Conservation (phyloP, 64 coral and sea anemone species). For the Montipora efflorescens region DNA sequence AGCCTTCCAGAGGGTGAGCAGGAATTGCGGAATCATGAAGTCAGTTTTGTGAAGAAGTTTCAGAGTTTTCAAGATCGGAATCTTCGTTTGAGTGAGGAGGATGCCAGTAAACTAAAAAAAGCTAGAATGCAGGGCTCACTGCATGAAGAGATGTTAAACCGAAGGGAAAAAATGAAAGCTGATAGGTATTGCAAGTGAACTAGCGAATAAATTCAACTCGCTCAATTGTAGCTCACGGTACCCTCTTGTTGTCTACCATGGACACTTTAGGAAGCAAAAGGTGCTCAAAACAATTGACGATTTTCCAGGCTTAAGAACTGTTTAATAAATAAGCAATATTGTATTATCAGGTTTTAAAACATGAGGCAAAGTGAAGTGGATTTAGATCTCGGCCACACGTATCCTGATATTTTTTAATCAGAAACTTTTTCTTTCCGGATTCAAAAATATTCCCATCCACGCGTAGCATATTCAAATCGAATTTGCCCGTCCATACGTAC, state of each 20-base stretch:
- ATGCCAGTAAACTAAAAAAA: slow-evolving; percentile 77
- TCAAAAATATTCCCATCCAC: too few relatives aligned
- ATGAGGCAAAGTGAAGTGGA: too few relatives aligned
- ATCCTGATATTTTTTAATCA: too few relatives aligned
- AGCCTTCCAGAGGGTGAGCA: slow-evolving; percentile 71
- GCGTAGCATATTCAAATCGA: too few relatives aligned
- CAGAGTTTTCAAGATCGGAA: slow-evolving; percentile 99
- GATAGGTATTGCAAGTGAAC: slow-evolving; percentile 98
- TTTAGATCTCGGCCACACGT: too few relatives aligned
- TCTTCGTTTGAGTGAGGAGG: slow-evolving; percentile 83
- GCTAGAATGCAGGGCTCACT: slow-evolving; percentile 83
- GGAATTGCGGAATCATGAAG: slow-evolving; percentile 89
- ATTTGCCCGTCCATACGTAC: too few relatives aligned
- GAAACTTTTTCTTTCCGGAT: too few relatives aligned
- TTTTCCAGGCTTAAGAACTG: not conserved
- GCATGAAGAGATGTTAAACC: slow-evolving; percentile 95
- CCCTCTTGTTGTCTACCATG: not conserved
- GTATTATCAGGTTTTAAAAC: too few relatives aligned
- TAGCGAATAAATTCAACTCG: not conserved
- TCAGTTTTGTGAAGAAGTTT: slow-evolving; percentile 99
- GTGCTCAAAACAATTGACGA: not conserved
- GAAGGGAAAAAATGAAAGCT: slow-evolving; percentile 98
- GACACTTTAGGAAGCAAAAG: not conserved
- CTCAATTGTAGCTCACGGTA: not conserved
- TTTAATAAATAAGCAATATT: too few relatives aligned